These are phyloP conservation scores for Eciton burchellii DNA, from an alignment of 1,140 invertebrate species.

Conservation along the genomic window DNA sequence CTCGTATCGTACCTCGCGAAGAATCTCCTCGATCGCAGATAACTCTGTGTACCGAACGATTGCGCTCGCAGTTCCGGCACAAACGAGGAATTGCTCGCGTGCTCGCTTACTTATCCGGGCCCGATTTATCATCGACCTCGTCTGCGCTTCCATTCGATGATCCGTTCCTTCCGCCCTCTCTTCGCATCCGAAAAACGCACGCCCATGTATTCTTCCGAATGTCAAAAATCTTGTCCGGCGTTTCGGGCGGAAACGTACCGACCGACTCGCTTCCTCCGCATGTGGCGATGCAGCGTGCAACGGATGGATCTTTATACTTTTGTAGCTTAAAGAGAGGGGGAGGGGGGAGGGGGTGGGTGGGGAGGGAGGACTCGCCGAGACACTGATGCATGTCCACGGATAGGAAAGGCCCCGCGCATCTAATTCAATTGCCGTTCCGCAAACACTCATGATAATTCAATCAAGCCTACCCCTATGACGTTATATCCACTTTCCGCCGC, in stretches of 20 bases:
- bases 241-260: background rate
- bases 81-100: background rate
- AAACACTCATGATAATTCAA: slow-evolving; percentile 86
- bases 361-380: slow-evolving; percentile 46
- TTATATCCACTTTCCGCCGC: slow-evolving; percentile 63
- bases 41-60: slow-evolving; percentile 55
- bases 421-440: slow-evolving; percentile 85
- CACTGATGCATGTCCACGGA: slow-evolving; percentile 79
- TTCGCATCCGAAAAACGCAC: background rate
- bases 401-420: slow-evolving; percentile 74
- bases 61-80: background rate
- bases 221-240: background rate
- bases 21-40: slow-evolving; percentile 51
- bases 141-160: background rate
- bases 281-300: background rate
- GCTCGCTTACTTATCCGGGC: too few relatives aligned
- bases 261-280: background rate
- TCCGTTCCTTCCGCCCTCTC: too few relatives aligned
- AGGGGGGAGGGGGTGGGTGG: slow-evolving; percentile 25
- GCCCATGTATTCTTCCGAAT: too few relatives aligned
- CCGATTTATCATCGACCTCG: background rate
- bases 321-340: background rate
- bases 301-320: background rate
- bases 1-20: slow-evolving; percentile 19
- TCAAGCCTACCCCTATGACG: slow-evolving; percentile 78